Conservation (phyloP, 1,140 invertebrate genomes). For the Drosophila eugracilis region DNA sequence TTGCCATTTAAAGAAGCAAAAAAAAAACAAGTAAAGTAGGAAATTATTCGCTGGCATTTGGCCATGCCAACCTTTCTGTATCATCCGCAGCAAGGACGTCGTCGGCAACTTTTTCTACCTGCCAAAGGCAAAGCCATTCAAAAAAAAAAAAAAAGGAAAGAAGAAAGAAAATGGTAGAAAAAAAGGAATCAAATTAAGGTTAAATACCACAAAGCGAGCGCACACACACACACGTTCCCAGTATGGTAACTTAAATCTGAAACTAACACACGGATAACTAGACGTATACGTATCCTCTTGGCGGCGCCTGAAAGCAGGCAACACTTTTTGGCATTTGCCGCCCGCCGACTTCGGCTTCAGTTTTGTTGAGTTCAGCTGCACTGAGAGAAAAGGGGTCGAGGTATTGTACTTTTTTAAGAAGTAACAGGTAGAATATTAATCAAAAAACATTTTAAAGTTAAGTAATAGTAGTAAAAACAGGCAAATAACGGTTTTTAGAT, state of each 20-base stretch:
- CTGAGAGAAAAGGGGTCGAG: not conserved
- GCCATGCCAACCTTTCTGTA: conserved; percentile 39
- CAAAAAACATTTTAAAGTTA: not conserved
- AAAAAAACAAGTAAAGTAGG: conserved; percentile 34
- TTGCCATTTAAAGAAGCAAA: conserved; percentile 38
- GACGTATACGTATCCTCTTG: conserved; percentile 41
- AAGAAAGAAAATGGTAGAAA: conserved; percentile 24
- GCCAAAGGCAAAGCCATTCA: conserved; percentile 37
- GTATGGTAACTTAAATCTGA: conserved; percentile 48
- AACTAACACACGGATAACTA: conserved; percentile 37
- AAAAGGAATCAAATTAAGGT: conserved; percentile 82
- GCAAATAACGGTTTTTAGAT: no score
- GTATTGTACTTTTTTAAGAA: not conserved
- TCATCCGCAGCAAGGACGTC: conserved; percentile 66
- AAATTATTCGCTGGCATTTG: conserved; percentile 52
- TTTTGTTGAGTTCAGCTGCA: conserved; percentile 31
- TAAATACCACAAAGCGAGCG: conserved; percentile 80
- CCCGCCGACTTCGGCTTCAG: conserved; percentile 39
- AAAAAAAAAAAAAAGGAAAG: conserved; percentile 6
- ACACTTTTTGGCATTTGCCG: conserved; percentile 78
- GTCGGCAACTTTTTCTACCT: conserved; percentile 64
- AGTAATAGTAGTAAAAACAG: no score
- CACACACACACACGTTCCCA: conserved; percentile 13
- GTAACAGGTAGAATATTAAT: no score
- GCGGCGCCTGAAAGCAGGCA: conserved; percentile 77